Conservation (phyloP, 2,797 vertebrate species). For the Sebastes wilsoni region DNA sequence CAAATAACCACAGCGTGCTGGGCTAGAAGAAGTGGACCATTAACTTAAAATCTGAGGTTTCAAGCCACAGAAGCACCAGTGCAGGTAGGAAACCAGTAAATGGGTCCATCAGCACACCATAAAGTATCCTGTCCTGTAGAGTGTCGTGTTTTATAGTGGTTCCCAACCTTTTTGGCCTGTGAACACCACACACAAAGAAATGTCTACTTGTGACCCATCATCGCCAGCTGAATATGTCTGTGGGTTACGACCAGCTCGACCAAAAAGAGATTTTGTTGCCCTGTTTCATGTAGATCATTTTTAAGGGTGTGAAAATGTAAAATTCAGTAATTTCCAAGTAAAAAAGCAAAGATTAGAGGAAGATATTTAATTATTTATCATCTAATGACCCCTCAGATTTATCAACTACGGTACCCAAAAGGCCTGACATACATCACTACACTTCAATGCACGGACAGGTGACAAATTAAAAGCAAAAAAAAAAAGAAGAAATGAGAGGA, state of each 20-base stretch:
- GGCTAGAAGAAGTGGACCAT: slow-evolving; percentile 3
- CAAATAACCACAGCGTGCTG: slow-evolving; percentile 1
- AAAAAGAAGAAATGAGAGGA: not conserved
- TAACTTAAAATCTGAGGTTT: not conserved
- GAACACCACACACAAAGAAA: not conserved
- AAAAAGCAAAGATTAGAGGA: not conserved
- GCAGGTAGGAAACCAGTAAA: not conserved
- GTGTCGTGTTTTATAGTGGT: not conserved
- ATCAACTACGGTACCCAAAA: not conserved
- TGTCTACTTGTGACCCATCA: not conserved
- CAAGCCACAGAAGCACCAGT: not conserved
- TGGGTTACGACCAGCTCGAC: not conserved
- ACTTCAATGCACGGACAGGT: too few species aligned
- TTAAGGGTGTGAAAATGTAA: not conserved
- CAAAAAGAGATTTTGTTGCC: not conserved
- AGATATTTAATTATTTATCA: not conserved
- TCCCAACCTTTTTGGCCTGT: not conserved
- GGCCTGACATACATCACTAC: not conserved
- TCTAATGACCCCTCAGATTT: not conserved
- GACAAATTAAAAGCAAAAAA: too few species aligned
- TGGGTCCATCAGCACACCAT: not conserved
- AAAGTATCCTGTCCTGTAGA: not conserved
- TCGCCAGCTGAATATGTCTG: not conserved
- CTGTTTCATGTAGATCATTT: not conserved
- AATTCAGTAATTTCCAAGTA: not conserved